Base-by-base conservation (phyloP, 2,888 invertebrate species). In the Xylocampa areola region DNA sequence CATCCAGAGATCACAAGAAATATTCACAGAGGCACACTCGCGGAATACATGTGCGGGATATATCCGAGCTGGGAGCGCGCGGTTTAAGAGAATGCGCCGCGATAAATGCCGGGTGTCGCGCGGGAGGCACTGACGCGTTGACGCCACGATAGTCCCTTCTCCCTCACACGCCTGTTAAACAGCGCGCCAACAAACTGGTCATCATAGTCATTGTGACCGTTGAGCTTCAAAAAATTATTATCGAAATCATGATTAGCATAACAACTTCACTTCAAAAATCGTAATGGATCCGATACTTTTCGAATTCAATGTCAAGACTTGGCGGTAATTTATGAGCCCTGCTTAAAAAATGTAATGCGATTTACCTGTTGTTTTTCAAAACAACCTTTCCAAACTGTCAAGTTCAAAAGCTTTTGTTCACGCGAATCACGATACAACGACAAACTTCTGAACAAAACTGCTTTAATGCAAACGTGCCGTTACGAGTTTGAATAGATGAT, bases 41-140 rank as follows among this genome's bases (percentile, higher is more conserved):
- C 91, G 91, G 55, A 65, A 80, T 68, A 78, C 89, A 90, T 90
- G 71, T 72, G 77, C 76, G 63, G 49, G 64, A 63, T 54, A 71
- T 52, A 71, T 50, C 39, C 54, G 59, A 62, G 69, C 25, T 37
- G 52, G 57, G 77, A 66, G 70, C 90, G 89, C 82, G 85, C 84
- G 80, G 55, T 71, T 74, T 61, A 63, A 65, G 61, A 76, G 79
- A 84, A 82, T 81, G 87, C 88, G 84, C 81, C 84, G 78, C 85
- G 83, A 71, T 85, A 84, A 89, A 88, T 91, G 90, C 88, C 90
- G 90, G 83, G 78, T 80, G 73, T 71, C 69, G 74, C 73, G 82
- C 81, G 82, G 67, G 84, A 85, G 85, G 84, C 79, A 82, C 81
- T 64, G 76, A 65, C 87, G 86, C 85, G 84, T 76, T 79, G 82